A percentile compares a stretch with the other conserved stretches of the same genome.
phyloP scores from a whole-genome alignment of 2,797 vertebrate genomes.

The Lutjanus argentimaculatus region DNA sequence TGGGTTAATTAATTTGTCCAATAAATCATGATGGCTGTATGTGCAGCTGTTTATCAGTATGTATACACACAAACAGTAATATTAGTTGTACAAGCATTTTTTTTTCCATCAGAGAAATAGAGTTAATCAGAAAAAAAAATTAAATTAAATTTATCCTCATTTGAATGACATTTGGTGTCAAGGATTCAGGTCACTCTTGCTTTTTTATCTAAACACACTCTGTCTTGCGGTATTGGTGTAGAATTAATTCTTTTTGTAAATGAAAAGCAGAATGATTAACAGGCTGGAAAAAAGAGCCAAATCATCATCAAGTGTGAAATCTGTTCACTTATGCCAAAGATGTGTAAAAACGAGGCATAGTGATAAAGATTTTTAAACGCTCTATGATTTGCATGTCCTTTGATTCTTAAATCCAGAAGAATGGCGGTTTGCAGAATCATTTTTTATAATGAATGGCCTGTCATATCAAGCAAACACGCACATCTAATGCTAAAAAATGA shows the following conservation, averaged over 20 bases:
- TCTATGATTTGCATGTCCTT: slow-evolving; percentile 15
- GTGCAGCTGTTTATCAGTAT: no score
- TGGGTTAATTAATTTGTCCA: neutral
- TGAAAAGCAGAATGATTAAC: slow-evolving; percentile 9
- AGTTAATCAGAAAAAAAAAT: neutral
- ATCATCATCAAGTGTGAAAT: slow-evolving; percentile 12
- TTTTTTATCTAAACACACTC: slow-evolving; percentile 4
- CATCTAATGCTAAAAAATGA: slow-evolving; percentile 55
- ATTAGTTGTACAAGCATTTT: neutral
- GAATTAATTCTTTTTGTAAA: slow-evolving; percentile 4
- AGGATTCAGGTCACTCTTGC: neutral
- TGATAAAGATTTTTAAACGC: neutral
- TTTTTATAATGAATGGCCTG: slow-evolving; percentile 52
- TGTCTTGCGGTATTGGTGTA: neutral
- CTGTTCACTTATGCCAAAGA: slow-evolving; percentile 7
- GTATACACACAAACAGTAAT: neutral
- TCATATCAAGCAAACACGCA: slow-evolving; percentile 37
- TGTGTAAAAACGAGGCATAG: neutral
- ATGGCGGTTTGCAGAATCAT: slow-evolving; percentile 36
- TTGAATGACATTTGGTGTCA: neutral
- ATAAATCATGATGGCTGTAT: neutral
- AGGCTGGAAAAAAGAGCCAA: neutral
- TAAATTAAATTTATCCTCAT: neutral
- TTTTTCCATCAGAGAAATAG: neutral
- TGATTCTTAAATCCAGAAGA: slow-evolving; percentile 11